These are phyloP conservation scores for Junonia oenone DNA, from an alignment of 2,888 invertebrate genomes.

Conservation along the genomic window DNA sequence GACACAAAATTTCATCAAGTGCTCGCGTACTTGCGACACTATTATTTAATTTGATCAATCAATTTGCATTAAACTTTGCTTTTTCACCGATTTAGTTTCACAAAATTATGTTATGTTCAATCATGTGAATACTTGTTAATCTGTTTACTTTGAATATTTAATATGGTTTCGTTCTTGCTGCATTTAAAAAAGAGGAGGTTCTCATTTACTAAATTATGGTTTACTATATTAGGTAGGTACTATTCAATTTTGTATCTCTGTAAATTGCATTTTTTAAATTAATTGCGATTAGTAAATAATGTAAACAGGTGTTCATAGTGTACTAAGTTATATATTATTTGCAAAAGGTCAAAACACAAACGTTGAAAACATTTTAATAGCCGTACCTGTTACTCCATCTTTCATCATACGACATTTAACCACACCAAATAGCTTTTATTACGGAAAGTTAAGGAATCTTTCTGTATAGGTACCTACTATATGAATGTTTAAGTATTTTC, in stretches of 20 bases:
- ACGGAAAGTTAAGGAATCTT: background rate
- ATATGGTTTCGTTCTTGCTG: background rate
- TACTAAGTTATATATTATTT: background rate
- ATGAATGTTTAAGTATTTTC: no score
- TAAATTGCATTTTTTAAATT: no score
- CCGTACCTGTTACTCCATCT: background rate
- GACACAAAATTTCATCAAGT: background rate
- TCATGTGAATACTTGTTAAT: background rate
- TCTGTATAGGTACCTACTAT: no score
- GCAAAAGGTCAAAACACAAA: background rate
- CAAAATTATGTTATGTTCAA: background rate
- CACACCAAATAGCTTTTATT: background rate
- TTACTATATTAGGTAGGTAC: no score
- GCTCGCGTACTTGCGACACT: background rate
- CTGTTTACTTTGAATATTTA: background rate
- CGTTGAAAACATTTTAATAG: background rate
- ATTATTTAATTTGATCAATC: background rate
- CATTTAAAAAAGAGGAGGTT: no score
- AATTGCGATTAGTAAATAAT: background rate
- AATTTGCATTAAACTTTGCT: background rate
- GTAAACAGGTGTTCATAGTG: background rate
- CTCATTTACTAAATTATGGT: no score
- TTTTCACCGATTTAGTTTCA: background rate
- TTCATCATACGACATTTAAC: background rate
- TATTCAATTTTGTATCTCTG: no score